Percentiles rank a stretch among this genome's conserved stretches.
Conservation (phyloP, 2,113 vertebrate genomes). For the Heteronetta atricapilla region DNA sequence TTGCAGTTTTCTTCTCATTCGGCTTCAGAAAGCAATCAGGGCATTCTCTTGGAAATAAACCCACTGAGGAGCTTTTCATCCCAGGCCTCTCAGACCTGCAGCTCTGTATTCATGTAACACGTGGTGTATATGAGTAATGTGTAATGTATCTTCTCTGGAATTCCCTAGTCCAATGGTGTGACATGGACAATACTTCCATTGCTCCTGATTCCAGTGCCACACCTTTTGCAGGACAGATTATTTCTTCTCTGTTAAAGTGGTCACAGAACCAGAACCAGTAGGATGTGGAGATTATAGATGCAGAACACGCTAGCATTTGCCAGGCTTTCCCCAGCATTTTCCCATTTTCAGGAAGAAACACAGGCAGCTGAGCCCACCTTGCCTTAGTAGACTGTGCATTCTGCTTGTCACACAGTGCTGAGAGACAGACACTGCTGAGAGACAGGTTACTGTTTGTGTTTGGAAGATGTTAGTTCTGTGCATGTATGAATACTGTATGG, state of each 20-base stretch:
- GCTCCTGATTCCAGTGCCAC: background rate
- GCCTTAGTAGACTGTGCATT: background rate
- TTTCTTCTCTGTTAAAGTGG: background rate
- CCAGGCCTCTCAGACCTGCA: background rate
- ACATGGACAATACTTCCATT: background rate
- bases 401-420: background rate
- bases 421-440: background rate
- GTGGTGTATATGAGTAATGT: background rate
- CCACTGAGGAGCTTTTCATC: background rate
- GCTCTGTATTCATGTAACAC: background rate
- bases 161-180: accelerated
- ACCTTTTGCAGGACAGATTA: background rate
- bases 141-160: background rate
- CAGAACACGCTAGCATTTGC: background rate
- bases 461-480: background rate
- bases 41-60: background rate
- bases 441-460: background rate
- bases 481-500: background rate
- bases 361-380: background rate
- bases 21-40: background rate
- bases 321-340: background rate
- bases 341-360: background rate
- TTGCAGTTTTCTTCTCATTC: background rate
- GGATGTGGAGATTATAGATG: background rate
- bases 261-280: background rate